Percentiles rank a stretch among this genome's conserved stretches.
These are phyloP conservation scores for Zaprionus africanus DNA, from an alignment of 1,140 invertebrate genomes.

Conservation along the genomic window DNA sequence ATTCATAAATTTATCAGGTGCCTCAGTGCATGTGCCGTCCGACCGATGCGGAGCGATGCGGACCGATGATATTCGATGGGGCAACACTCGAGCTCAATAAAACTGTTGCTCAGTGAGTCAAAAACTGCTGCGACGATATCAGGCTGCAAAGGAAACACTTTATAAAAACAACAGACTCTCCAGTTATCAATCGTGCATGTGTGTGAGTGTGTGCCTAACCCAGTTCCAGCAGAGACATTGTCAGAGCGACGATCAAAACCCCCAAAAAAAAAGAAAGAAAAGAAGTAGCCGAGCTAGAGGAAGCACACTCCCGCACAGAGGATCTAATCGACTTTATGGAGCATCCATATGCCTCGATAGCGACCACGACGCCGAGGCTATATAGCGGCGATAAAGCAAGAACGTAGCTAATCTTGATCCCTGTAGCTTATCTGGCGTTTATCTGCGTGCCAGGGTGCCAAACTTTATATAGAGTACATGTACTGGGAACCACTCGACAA, in stretches of 20 bases:
- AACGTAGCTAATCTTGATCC: constrained; percentile 65
- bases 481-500: neutral
- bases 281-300: constrained; percentile 9
- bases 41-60: constrained; percentile 32
- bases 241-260: neutral
- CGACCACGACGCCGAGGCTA: constrained; percentile 9
- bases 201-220: constrained; percentile 35
- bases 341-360: constrained; percentile 60
- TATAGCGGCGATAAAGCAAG: constrained; percentile 53
- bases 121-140: constrained; percentile 18
- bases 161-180: neutral
- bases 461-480: constrained; percentile 17
- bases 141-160: constrained; percentile 7
- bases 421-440: constrained; percentile 75
- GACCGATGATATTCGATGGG: constrained; percentile 53
- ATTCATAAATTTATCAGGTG: constrained; percentile 81
- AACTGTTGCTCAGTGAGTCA: constrained; percentile 25
- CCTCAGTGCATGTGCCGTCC: constrained; percentile 44
- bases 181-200: constrained; percentile 11
- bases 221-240: constrained; percentile 36
- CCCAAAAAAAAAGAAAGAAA: neutral
- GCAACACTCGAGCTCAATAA: constrained; percentile 50
- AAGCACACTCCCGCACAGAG: constrained; percentile 34
- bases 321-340: constrained; percentile 62
- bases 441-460: constrained; percentile 49